Evolutionary conservation across 2,888 invertebrate genomes (phyloP).

Genomic region (Synanthedon tipuliformis): DNA sequence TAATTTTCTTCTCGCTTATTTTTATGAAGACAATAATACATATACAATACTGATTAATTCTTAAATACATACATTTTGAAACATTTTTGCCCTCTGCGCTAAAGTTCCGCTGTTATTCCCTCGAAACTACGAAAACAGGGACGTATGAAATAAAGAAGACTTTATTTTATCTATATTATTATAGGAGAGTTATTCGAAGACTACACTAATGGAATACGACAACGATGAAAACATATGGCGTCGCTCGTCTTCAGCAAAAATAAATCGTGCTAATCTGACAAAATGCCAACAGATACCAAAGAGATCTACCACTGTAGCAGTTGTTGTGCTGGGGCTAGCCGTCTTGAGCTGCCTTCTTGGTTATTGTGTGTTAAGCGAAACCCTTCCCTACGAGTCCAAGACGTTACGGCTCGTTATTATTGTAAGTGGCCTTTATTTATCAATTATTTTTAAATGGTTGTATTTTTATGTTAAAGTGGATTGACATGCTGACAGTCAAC

Average conservation of each 20-base stretch:
- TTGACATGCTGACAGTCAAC: too few relatives aligned
- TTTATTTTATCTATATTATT: not conserved
- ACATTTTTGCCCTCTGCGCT: too few relatives aligned
- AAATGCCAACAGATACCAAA: conserved; percentile 45
- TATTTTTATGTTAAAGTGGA: too few relatives aligned
- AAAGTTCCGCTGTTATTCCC: too few relatives aligned
- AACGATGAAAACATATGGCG: conserved; percentile 57
- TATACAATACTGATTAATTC: too few relatives aligned
- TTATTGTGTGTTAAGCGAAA: conserved; percentile 59
- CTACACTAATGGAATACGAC: conserved; percentile 46
- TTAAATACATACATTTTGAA: too few relatives aligned
- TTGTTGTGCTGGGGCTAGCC: conserved; percentile 53
- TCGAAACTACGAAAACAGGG: too few relatives aligned
- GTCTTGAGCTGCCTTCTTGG: conserved; percentile 61
- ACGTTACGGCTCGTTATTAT: conserved; percentile 51
- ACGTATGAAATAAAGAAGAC: too few relatives aligned
- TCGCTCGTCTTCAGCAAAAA: conserved; percentile 34
- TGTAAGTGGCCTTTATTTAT: conserved; percentile 26
- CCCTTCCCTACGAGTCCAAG: conserved; percentile 57
- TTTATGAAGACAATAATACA: too few relatives aligned
- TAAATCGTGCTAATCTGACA: conserved; percentile 18
- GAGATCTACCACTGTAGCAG: conserved; percentile 46
- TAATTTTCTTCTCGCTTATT: too few relatives aligned
- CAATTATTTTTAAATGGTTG: not conserved
- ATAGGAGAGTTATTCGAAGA: not conserved